These are phyloP conservation scores for Andinoacara biseriatus DNA, from an alignment of 2,113 vertebrate species.

Conservation along the genomic window DNA sequence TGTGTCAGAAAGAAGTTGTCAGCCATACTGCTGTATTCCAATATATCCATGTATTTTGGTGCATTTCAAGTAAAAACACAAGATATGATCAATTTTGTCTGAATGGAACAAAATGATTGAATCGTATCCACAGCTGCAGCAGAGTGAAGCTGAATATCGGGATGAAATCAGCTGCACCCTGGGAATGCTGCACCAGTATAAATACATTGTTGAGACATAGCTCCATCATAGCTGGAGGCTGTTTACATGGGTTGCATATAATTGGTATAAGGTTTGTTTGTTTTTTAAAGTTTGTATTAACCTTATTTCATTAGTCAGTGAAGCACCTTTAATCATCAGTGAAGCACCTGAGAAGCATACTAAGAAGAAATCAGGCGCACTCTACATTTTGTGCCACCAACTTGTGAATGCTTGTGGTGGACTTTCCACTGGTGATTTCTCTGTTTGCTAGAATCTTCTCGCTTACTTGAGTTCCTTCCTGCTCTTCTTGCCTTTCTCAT, in stretches of 20 bases:
- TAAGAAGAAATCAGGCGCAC: neutral
- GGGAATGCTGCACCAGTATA: neutral
- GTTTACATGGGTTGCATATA: neutral
- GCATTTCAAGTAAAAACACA: neutral
- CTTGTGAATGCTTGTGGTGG: neutral
- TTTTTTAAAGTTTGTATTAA: neutral
- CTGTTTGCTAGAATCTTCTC: neutral
- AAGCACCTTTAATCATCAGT: no score
- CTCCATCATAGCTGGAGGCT: neutral
- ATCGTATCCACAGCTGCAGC: slow-evolving; percentile 4
- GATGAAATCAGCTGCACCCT: neutral
- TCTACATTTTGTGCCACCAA: neutral
- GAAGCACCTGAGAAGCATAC: neutral
- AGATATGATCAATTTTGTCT: neutral
- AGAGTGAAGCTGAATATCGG: neutral
- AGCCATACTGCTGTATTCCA: neutral
- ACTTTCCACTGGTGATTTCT: neutral
- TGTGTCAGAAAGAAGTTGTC: neutral
- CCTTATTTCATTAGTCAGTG: neutral
- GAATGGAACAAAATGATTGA: neutral
- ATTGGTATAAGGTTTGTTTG: neutral
- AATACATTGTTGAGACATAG: neutral
- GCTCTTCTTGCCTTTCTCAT: neutral
- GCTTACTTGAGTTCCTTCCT: neutral
- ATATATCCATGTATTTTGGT: neutral